These are phyloP conservation scores for Geotrypetes seraphini DNA, from an alignment of 2,797 vertebrate species.

Conservation along the genomic window DNA sequence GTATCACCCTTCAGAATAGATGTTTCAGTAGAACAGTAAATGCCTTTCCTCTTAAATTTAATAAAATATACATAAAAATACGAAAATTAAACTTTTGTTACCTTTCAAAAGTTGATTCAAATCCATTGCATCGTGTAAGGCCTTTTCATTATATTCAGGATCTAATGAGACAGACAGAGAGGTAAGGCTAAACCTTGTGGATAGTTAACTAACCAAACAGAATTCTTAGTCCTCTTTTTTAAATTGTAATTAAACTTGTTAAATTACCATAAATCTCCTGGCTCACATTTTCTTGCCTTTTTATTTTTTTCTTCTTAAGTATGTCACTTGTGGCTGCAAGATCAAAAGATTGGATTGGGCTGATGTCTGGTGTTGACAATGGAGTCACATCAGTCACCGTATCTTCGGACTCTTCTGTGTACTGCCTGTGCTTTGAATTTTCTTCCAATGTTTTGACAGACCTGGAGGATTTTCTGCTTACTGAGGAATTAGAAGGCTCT, in stretches of 20 bases:
- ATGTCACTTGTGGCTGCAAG: constrained; percentile 42
- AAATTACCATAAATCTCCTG: constrained; percentile 46
- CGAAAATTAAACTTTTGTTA: too few species aligned
- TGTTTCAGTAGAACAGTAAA: too few species aligned
- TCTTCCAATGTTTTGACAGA: constrained; percentile 24
- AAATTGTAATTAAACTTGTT: constrained; percentile 16
- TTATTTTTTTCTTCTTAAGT: constrained; percentile 42
- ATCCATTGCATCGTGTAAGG: constrained; percentile 59
- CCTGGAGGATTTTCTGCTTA: constrained; percentile 23
- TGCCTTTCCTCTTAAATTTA: too few species aligned
- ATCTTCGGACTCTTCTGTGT: constrained; percentile 63
- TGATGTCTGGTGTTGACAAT: constrained; percentile 74
- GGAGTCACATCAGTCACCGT: constrained; percentile 81
- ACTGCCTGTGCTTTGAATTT: constrained; percentile 23
- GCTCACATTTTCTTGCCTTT: constrained; percentile 55
- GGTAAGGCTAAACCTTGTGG: constrained; percentile 5
- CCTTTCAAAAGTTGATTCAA: constrained; percentile 67
- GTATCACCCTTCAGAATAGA: too few species aligned
- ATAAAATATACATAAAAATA: too few species aligned
- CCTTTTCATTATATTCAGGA: constrained; percentile 40
- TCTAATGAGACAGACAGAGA: constrained; percentile 30
- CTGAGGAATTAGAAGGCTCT: constrained; percentile 39
- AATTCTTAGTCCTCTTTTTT: too few species aligned
- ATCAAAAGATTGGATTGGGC: constrained; percentile 67
- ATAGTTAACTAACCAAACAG: neutral